Conservation (phyloP, 2,113 vertebrate species). For the Axis porcinus region DNA sequence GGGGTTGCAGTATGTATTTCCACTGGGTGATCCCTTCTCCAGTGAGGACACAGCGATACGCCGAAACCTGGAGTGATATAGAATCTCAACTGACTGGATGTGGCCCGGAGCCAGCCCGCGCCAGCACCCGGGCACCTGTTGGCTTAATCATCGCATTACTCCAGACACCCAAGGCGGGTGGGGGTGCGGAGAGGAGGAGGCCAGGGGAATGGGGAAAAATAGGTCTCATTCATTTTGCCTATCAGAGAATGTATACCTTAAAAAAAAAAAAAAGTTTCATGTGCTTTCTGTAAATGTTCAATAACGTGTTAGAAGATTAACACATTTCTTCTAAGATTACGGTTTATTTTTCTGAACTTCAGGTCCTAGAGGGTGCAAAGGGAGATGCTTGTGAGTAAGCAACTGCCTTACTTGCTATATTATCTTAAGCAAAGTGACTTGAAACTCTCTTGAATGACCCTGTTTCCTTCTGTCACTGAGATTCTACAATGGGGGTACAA, state of each 20-base stretch:
- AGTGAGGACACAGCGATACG: slow-evolving; percentile 71
- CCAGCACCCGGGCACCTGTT: slow-evolving; percentile 82
- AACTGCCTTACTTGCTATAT: background rate
- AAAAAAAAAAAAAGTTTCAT: background rate
- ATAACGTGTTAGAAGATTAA: background rate
- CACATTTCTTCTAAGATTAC: background rate
- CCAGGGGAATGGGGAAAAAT: background rate
- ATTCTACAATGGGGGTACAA: background rate
- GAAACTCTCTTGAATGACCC: background rate
- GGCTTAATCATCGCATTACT: slow-evolving; percentile 75
- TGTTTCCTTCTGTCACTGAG: background rate
- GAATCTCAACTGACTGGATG: slow-evolving; percentile 67
- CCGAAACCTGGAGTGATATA: slow-evolving; percentile 75
- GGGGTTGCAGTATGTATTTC: slow-evolving; percentile 82
- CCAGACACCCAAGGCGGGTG: slow-evolving; percentile 22
- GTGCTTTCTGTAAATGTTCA: background rate
- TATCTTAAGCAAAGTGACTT: background rate
- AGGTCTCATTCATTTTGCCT: background rate
- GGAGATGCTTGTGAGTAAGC: background rate
- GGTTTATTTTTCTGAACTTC: background rate
- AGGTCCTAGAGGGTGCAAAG: background rate
- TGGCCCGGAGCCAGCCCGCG: slow-evolving; percentile 77
- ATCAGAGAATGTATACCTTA: background rate
- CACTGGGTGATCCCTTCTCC: slow-evolving; percentile 76
- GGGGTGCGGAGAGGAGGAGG: background rate